Evolutionary conservation across 2,797 vertebrate genomes (phyloP).

Genomic region (Phalloptychus januarius): DNA sequence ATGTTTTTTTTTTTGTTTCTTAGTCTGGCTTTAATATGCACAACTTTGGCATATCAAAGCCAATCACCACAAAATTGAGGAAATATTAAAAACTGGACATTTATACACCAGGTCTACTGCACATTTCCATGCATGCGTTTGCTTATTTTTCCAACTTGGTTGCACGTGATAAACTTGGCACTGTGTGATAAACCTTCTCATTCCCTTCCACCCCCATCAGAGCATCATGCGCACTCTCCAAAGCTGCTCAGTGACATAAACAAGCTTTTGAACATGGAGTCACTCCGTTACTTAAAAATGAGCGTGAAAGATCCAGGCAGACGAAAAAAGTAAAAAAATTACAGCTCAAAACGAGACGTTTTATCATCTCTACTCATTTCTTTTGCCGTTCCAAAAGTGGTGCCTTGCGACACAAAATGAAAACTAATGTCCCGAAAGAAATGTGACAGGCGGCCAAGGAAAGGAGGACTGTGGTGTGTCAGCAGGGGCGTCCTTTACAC

Average conservation of each 20-base stretch:
- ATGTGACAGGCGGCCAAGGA: constrained; percentile 9
- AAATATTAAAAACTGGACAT: background rate
- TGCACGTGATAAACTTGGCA: background rate
- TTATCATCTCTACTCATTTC: background rate
- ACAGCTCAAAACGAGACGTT: background rate
- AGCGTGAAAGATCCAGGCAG: background rate
- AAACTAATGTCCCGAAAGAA: background rate
- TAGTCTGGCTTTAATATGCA: too few relatives aligned
- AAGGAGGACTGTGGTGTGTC: constrained; percentile 45
- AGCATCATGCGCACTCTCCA: background rate
- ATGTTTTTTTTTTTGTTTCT: too few relatives aligned
- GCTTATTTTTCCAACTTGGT: background rate
- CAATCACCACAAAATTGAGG: too few relatives aligned
- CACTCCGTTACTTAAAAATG: background rate
- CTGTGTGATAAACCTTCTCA: background rate
- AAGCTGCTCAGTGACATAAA: background rate
- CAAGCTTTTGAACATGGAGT: background rate
- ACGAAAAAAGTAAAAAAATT: background rate
- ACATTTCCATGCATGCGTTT: background rate
- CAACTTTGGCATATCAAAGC: too few relatives aligned
- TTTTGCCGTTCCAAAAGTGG: background rate
- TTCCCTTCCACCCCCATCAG: too few relatives aligned
- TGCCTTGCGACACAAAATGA: background rate
- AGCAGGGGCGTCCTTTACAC: constrained; percentile 36
- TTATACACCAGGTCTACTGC: background rate